A percentile compares a stretch with the other conserved stretches of the same genome.
Conservation (phyloP, 1,140 invertebrate genomes). For the Drosophila azteca region DNA sequence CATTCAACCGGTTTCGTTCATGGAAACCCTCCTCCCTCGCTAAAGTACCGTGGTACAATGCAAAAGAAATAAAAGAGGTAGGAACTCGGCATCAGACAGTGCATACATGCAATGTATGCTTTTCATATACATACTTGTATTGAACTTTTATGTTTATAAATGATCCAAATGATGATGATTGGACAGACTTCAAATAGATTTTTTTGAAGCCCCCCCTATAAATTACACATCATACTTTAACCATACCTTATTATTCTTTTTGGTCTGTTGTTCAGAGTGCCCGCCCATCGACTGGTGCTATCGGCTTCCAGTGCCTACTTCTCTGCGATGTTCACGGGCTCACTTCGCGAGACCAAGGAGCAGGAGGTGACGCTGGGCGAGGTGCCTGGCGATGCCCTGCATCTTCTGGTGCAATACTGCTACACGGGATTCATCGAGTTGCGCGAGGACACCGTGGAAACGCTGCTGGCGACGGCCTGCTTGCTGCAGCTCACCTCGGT, state of each 20-base stretch:
- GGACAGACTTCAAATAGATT: no score
- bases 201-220: no score
- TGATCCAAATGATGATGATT: no score
- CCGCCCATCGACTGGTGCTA: constrained; percentile 90
- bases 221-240: neutral
- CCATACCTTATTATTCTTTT: neutral
- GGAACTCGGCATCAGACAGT: constrained; percentile 28
- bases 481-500: constrained; percentile 94
- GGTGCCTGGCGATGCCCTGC: constrained; percentile 93
- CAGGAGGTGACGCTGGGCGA: constrained; percentile 92
- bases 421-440: constrained; percentile 91
- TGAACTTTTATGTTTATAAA: no score
- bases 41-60: constrained; percentile 19
- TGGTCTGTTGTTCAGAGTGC: constrained; percentile 82
- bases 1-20: constrained; percentile 40
- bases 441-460: constrained; percentile 93
- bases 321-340: constrained; percentile 96
- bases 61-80: constrained; percentile 21
- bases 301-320: constrained; percentile 97
- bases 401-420: constrained; percentile 93
- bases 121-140: no score
- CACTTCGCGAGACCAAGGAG: constrained; percentile 92
- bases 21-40: constrained; percentile 35
- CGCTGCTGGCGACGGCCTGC: constrained; percentile 93
- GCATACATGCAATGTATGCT: neutral